Evolutionary conservation across 1,140 invertebrate genomes (phyloP), one percentile per base, ranked within the genome.

Genomic region (Notospermus geniculatus): DNA sequence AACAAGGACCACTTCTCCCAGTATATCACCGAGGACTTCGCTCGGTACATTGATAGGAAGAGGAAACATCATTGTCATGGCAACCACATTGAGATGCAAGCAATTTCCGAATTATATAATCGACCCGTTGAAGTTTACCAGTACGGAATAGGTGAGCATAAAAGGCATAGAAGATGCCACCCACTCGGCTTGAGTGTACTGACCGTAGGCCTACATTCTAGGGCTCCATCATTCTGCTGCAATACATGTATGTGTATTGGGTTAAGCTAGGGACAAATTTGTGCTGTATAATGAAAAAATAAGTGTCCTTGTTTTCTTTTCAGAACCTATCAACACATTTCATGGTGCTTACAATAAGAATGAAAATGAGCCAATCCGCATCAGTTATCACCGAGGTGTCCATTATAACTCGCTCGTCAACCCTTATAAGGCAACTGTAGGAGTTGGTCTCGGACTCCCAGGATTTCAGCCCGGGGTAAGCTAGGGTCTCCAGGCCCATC

Each of bases 31-130:
- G 93, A 96, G 80, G 91, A 95, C 82, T 93, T 96, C 78, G 87
- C 87, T 54, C 88, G 87, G 23, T 96, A 96, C 73, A 86, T 96
- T 17, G 87, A 87, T 73, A 84, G 93, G 23, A 84, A 83, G 68
- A 66, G 75, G 54, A 67, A 75, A 67, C 87, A 89, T 64, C 86
- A 88, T 77, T 90, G 90, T 50, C 93, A 95, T 82, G 93, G 93
- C 41, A 96, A 96, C 83, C 93, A 96, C 78, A 88, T 96, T 68
- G 93, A 96, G 83, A 92, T 96, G 75, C 93, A 96, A 80, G 93
- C 93, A 28, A 88, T 96, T 83, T 91, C 90, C 65, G 93, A 96
- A 84, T 88, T 96, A 80, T 96, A 92, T 76, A 94, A 93, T 81
- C 84, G 93, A 66, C 90, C 89, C n/a, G 89, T 96, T 64, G 92